Percentiles rank a stretch among this genome's conserved stretches.
phyloP scores from a whole-genome alignment of 1,140 invertebrate species.

The Drosophila lini region DNA sequence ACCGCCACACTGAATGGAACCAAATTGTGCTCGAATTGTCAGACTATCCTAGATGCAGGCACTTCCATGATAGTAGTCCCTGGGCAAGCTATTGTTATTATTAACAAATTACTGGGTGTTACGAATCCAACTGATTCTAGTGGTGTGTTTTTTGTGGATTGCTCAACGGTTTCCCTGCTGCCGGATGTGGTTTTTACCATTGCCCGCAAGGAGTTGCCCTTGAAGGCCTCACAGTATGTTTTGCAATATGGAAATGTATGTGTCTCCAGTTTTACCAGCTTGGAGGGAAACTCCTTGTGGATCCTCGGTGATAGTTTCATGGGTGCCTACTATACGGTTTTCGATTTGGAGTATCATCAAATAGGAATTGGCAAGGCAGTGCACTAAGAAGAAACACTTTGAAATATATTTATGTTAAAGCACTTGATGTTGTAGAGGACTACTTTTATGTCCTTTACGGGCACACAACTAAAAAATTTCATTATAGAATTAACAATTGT shows the following conservation, averaged over 20 bases:
- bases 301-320: conserved; percentile 52
- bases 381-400: not conserved
- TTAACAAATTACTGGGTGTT: conserved; percentile 89
- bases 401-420: not conserved
- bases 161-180: conserved; percentile 29
- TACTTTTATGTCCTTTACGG: not conserved
- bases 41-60: conserved; percentile 98
- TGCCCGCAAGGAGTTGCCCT: conserved; percentile 44
- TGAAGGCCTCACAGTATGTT: conserved; percentile 52
- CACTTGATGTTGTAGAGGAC: not conserved
- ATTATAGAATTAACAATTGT: too few species aligned
- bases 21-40: conserved; percentile 88
- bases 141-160: conserved; percentile 87
- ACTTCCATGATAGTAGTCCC: conserved; percentile 98
- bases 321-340: conserved; percentile 47
- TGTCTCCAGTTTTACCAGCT: conserved; percentile 55
- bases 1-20: conserved; percentile 86
- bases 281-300: conserved; percentile 85
- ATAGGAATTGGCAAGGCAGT: conserved; percentile 45
- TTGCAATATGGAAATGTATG: conserved; percentile 81
- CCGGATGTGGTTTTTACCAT: conserved; percentile 60
- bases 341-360: conserved; percentile 47
- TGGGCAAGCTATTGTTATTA: conserved; percentile 87
- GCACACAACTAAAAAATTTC: not conserved
- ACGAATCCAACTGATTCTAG: conserved; percentile 88